These are phyloP conservation scores for Epizoanthus ramosus DNA, from an alignment of 92 coral and sea anemone species.

Conservation along the genomic window DNA sequence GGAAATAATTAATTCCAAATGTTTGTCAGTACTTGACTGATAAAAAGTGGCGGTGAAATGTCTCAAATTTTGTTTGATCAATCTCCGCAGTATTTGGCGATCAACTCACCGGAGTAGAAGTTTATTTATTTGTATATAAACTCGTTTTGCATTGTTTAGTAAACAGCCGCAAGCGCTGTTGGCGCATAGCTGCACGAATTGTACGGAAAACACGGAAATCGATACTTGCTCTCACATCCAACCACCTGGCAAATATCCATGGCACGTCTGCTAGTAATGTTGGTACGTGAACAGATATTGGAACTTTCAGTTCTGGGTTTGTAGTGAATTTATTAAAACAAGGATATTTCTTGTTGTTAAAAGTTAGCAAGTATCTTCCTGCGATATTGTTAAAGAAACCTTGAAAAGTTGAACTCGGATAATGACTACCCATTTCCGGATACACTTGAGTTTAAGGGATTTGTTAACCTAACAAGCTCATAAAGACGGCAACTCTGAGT, in stretches of 20 bases:
- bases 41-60: too few species aligned
- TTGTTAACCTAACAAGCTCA: not conserved
- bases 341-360: not conserved
- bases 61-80: too few species aligned
- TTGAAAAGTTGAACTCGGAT: too few species aligned
- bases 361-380: not conserved
- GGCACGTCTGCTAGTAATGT: not conserved
- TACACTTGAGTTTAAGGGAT: conserved; percentile 5
- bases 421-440: not conserved
- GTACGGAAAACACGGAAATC: not conserved
- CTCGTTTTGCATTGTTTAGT: not conserved
- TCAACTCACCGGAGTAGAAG: too few species aligned
- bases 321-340: too few species aligned
- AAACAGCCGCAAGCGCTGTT: not conserved
- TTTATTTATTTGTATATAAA: not conserved
- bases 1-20: too few species aligned
- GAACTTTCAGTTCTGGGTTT: not conserved
- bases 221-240: not conserved
- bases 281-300: not conserved
- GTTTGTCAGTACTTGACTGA: too few species aligned
- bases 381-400: too few species aligned
- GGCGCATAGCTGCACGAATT: too few species aligned
- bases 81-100: too few species aligned
- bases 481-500: not conserved
- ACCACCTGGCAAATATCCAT: not conserved